Evolutionary conservation across 2,888 invertebrate species (phyloP), one percentile per base, ranked within the genome.

Genomic region (Lepidocyrtinus sp.): DNA sequence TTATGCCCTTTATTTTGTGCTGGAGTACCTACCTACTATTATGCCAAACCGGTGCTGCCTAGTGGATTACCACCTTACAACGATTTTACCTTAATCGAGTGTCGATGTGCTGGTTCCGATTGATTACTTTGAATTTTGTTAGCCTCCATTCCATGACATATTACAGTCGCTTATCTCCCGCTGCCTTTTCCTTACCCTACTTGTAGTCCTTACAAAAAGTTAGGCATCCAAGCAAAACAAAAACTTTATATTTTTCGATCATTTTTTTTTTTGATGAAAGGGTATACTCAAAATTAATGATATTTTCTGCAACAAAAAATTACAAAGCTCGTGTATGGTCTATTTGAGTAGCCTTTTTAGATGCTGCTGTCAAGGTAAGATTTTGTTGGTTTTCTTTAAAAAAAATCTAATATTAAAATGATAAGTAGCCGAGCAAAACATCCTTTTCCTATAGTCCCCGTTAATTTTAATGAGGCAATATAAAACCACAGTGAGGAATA

Each of bases 61-160:
- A 59, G 21, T 59, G 67, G 59, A 75, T 68, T 75, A 67, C 75
- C 75, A 75, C 75, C 59, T 75, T 71, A 22, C 26, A 21, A 63
- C 26, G 24, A 25, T 70, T 50, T 72, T 61, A 71, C 75, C 64
- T 63, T 81, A 72, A 81, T 75, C 50, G 67, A 55, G 75, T 81
- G 81, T 76, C 81, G 75, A 81, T 75, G 63, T 75, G 81, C 72
- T 73, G 75, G 81, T 81, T 81, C 81, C 75, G 75, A 81, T 75
- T 81, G 81, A 81, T 81, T 81, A 72, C 75, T 72, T 81, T 76
- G 68, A 63, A 73, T 69, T 73, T 76, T 76, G 68, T 59, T 36
- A 24, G 19, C n/a, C 7, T 55, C 9, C 55, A n/a, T 21, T 45
- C 27, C 26, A 65, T 59, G 65, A 74, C 74, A 65, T 65, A 45